Percentiles rank a stretch among this genome's conserved stretches.
Evolutionary conservation across 64 coral and sea anemone genomes (phyloP).

Genomic region (Porites lutea): DNA sequence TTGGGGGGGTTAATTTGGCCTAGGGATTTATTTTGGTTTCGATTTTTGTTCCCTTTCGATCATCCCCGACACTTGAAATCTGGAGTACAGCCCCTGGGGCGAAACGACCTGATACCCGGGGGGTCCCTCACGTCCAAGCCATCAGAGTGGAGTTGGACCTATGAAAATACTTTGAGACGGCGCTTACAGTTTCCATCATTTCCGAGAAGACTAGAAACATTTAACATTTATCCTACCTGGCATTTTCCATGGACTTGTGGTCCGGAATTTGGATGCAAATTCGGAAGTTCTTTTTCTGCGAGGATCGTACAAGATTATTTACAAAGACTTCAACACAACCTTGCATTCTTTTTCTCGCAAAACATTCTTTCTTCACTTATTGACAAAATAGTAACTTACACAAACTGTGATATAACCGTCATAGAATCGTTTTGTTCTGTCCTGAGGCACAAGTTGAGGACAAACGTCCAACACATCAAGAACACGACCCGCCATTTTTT

Average conservation of each 20-base stretch:
- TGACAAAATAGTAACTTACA: constrained; percentile 55
- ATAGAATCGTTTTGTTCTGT: constrained; percentile 64
- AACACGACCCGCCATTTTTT: constrained; percentile 59
- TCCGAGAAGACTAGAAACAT: not conserved
- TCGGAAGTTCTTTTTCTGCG: constrained; percentile 80
- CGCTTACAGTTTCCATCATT: too few relatives aligned
- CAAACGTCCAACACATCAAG: constrained; percentile 76
- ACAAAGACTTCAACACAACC: not conserved
- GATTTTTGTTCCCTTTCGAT: too few relatives aligned
- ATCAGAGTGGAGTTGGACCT: too few relatives aligned
- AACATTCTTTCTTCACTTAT: not conserved
- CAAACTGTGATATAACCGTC: constrained; percentile 79
- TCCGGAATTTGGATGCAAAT: constrained; percentile 77
- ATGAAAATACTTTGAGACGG: too few relatives aligned
- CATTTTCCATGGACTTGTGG: constrained; percentile 62
- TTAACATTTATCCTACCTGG: constrained; percentile 58
- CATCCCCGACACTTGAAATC: too few relatives aligned
- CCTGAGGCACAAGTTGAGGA: constrained; percentile 85
- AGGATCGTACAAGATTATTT: not conserved
- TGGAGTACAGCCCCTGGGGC: too few relatives aligned
- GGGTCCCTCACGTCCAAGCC: too few relatives aligned
- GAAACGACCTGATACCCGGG: too few relatives aligned
- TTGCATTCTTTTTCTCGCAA: not conserved
- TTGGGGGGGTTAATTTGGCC: too few relatives aligned
- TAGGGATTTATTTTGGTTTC: too few relatives aligned